These are phyloP conservation scores for Condylostylus longicornis DNA, from an alignment of 1,140 invertebrate species.

Conservation along the genomic window DNA sequence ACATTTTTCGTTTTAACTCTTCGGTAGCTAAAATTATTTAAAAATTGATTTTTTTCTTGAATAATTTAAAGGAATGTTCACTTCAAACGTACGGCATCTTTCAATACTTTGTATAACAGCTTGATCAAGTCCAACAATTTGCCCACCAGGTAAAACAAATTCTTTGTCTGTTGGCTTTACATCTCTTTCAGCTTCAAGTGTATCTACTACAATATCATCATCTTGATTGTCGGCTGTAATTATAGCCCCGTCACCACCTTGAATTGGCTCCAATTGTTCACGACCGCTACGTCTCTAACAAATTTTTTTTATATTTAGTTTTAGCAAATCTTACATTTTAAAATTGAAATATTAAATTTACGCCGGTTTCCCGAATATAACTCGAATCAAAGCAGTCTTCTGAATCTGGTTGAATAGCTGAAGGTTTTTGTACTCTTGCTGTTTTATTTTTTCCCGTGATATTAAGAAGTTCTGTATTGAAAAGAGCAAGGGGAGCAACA, in stretches of 20 bases:
- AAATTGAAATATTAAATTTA: constrained; percentile 7
- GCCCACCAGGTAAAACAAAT: constrained; percentile 52
- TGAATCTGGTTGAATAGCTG: constrained; percentile 60
- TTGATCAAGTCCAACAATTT: constrained; percentile 74
- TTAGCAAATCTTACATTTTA: not conserved
- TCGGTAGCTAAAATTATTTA: constrained; percentile 48
- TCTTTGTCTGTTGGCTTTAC: constrained; percentile 37
- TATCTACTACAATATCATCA: constrained; percentile 67
- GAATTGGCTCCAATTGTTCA: constrained; percentile 40
- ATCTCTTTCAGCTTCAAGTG: constrained; percentile 44
- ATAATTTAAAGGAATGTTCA: constrained; percentile 4
- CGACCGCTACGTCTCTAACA: constrained; percentile 44
- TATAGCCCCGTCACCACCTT: constrained; percentile 31
- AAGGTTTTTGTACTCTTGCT: constrained; percentile 56
- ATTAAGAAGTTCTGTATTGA: constrained; percentile 76
- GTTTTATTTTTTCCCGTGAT: constrained; percentile 48
- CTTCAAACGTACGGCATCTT: constrained; percentile 50
- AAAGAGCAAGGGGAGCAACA: constrained; percentile 76
- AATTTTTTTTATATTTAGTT: constrained; percentile 6
- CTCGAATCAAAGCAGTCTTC: constrained; percentile 90
- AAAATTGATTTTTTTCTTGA: constrained; percentile 5
- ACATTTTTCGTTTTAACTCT: constrained; percentile 88
- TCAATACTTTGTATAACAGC: constrained; percentile 86
- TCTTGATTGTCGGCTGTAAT: constrained; percentile 38
- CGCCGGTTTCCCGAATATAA: constrained; percentile 74